Evolutionary conservation across 2,113 vertebrate species (phyloP), one percentile per base, ranked within the genome.

Genomic region (Falcunculus frontatus): DNA sequence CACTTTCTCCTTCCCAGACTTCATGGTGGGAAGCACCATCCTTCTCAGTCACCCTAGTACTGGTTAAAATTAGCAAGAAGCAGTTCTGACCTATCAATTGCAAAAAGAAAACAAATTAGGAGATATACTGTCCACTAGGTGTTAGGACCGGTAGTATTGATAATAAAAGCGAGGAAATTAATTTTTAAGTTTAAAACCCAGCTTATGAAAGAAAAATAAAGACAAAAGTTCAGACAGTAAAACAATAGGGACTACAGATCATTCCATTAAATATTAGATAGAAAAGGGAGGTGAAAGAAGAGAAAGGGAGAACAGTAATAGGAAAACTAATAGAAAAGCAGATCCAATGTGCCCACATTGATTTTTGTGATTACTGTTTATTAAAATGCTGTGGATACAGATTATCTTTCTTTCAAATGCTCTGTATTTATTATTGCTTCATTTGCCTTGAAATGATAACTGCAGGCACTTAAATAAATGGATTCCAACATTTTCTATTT

Each of bases 331-430:
- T 85, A 91, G 91, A 85, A 96, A 95, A 93, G 32, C 30, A 85
- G 72, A 83, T 84, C 73, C 70, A 93, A 65, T 92, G 85, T 74
- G 25, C 20, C 21, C 23, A 11, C 75, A 96, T 88, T 95, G 96
- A 96, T 97, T 96, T 94, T 97, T 91, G 53, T 88, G 90, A 91
- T 95, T 96, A 95, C 79, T 55, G 65, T 93, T 96, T 97, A 97
- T 95, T 95, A 97, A 95, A 95, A 96, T 88, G 59, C 2, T 0
- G 80, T 95, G 78, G 74, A 64, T 94, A 90, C 56, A 94, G 93
- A 95, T 96, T 93, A 94, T 96, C 89, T 95, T 94, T 89, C 95
- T 97, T 97, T 96, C 86, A 95, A 92, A 91, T 96, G n/a, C 46
- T 92, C 93, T 89, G 87, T 95, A 95, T 97, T 95, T 93, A 91